A percentile compares a stretch with the other conserved stretches of the same genome.
These are phyloP conservation scores for Siniperca scherzeri DNA, from an alignment of 2,797 vertebrate genomes.

Conservation along the genomic window DNA sequence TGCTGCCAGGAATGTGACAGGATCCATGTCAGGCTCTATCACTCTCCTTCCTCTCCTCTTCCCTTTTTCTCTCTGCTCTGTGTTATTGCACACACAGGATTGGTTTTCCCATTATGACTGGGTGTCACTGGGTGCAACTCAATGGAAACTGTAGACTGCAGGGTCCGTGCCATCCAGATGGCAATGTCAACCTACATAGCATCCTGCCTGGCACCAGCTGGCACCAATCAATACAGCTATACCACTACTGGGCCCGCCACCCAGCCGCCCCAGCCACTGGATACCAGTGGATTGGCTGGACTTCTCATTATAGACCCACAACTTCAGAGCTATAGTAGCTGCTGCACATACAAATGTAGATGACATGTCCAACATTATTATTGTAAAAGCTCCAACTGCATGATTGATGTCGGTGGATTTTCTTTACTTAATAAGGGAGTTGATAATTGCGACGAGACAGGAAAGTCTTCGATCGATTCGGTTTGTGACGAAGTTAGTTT, in stretches of 20 bases:
- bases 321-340: slow-evolving; percentile 46
- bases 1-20: slow-evolving; percentile 64
- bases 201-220: slow-evolving; percentile 54
- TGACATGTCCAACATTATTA: slow-evolving; percentile 68
- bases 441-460: slow-evolving; percentile 66
- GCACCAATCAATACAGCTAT: slow-evolving; percentile 59
- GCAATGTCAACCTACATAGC: slow-evolving; percentile 41
- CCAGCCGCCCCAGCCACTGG: slow-evolving; percentile 44
- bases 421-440: slow-evolving; percentile 61
- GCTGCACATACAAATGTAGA: slow-evolving; percentile 44
- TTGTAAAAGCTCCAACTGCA: slow-evolving; percentile 64
- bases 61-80: slow-evolving; percentile 27
- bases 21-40: slow-evolving; percentile 51
- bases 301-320: slow-evolving; percentile 72
- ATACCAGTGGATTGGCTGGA: slow-evolving; percentile 67
- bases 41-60: slow-evolving; percentile 26
- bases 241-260: slow-evolving; percentile 46
- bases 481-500: slow-evolving; percentile 58
- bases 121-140: slow-evolving; percentile 57
- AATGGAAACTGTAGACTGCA: slow-evolving; percentile 64
- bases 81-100: slow-evolving; percentile 37
- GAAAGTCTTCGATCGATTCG: slow-evolving; percentile 62
- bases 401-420: slow-evolving; percentile 69
- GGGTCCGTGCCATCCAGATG: slow-evolving; percentile 52
- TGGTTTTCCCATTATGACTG: slow-evolving; percentile 68